A percentile compares a stretch with the other conserved stretches of the same genome.
Evolutionary conservation across 35 echinoderm and acorn worm species (phyloP).

Genomic region (Holothuria glaberrima): DNA sequence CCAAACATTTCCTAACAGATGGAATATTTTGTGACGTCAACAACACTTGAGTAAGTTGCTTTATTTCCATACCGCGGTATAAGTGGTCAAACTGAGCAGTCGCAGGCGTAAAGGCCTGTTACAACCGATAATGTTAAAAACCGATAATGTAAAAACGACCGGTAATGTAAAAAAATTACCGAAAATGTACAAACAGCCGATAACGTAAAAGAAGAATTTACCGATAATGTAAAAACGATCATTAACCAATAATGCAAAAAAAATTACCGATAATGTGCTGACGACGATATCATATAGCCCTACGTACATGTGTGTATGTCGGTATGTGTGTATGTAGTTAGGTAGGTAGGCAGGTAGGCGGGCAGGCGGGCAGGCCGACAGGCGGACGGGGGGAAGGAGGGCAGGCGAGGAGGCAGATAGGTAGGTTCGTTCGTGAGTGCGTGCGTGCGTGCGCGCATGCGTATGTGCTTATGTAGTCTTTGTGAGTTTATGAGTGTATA

Average conservation of each 20-base stretch:
- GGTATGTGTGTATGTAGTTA: not conserved
- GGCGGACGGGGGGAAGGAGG: not conserved
- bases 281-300: not conserved
- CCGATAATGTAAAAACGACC: slow-evolving; percentile 1
- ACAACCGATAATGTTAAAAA: not conserved
- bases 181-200: not conserved
- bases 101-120: too few species aligned
- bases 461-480: too few species aligned
- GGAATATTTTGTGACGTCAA: too few species aligned
- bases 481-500: too few species aligned
- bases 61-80: too few species aligned
- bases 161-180: too few species aligned
- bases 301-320: not conserved
- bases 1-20: too few species aligned
- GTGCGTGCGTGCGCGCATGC: not conserved
- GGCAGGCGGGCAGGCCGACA: too few species aligned
- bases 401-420: not conserved
- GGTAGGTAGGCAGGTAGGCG: not conserved
- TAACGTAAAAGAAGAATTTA: not conserved
- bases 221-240: not conserved
- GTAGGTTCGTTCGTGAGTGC: not conserved
- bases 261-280: not conserved
- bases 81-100: too few species aligned
- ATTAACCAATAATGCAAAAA: not conserved
- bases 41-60: too few species aligned